These are phyloP conservation scores for Noctua pronuba DNA, from an alignment of 2,888 invertebrate species.

Conservation along the genomic window DNA sequence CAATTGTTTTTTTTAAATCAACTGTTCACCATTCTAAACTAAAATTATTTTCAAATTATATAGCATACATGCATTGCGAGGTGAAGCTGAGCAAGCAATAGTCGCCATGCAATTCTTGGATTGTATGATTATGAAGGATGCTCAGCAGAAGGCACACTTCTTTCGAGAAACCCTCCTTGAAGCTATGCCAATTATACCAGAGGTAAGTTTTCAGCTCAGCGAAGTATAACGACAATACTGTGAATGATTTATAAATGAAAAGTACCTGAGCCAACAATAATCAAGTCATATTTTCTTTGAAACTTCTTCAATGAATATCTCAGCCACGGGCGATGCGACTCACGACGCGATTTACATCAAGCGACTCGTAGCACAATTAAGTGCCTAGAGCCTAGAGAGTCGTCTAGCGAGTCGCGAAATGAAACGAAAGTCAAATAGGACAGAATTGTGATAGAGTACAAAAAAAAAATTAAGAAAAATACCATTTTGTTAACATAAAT, in stretches of 20 bases:
- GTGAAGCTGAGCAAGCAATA: slow-evolving; percentile 95
- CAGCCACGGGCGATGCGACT: neutral
- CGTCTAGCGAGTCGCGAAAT: neutral
- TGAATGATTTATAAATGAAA: neutral
- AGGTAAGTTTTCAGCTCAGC: slow-evolving; percentile 90
- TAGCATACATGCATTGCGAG: slow-evolving; percentile 62
- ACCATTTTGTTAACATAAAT: no score
- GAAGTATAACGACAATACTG: neutral
- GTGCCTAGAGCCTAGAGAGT: neutral
- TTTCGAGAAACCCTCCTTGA: slow-evolving; percentile 96
- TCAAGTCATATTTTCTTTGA: neutral
- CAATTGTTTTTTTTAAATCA: neutral
- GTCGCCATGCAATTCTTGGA: slow-evolving; percentile 98
- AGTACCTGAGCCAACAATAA: neutral
- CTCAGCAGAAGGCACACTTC: slow-evolving; percentile 96
- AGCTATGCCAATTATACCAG: slow-evolving; percentile 96
- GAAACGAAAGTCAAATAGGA: no score
- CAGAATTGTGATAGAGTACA: no score
- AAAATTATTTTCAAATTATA: neutral
- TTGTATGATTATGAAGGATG: slow-evolving; percentile 97
- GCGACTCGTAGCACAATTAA: neutral
- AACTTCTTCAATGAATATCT: neutral
- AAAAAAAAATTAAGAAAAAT: no score
- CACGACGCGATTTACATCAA: neutral
- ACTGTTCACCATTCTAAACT: slow-evolving; percentile 1